Base-by-base conservation (phyloP, 1,140 invertebrate genomes). In the Oscheius sp. region DNA sequence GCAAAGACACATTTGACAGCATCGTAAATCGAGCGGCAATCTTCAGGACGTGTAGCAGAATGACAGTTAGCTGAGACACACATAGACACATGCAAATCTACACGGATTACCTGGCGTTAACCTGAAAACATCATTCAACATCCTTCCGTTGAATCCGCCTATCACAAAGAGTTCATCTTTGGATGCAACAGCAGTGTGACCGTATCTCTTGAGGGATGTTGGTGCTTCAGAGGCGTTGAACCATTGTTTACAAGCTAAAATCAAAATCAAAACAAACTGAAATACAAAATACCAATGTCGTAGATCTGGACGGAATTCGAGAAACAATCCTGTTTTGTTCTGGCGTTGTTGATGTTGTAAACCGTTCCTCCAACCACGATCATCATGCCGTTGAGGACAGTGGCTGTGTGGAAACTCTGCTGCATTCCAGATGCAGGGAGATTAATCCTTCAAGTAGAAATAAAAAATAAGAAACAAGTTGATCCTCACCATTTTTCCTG, bases 131-230 rank as follows among this genome's bases (percentile, higher is more conserved):
- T 84, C 82, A 38, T 79, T 79, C 26, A 74, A 62, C 79, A 84
- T 82, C 42, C 52, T 71, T 26, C 82, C 82, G 29, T 80, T 79
- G 70, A 82, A 83, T 7, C 82, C 82, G 3, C 82, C 82, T 52
- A 84, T 36, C 10, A 83, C 55, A 45, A 59, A 83, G 58, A 83
- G 35, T 31, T 75, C 46, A 7, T 63, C 61, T 20, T 68, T 71
- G 18, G 62, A 61, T 4, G 66, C 49, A 20, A 83, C 72, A 4
- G 78, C 78, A 32, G 71, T 28, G 67, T 83, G 82, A 15, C 82
- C 82, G 68, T 83, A 83, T 38, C 82, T 15, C 31, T 64, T 62
- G 2, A 71, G 7, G 2, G 34, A 58, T 1, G n/a, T n/a, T 29
- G 69, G 58, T n/a, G 69, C 52, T 3, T 20, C 26, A 7, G 69